Conservation (phyloP, 2,797 vertebrate genomes). For the Caiman crocodilus region DNA sequence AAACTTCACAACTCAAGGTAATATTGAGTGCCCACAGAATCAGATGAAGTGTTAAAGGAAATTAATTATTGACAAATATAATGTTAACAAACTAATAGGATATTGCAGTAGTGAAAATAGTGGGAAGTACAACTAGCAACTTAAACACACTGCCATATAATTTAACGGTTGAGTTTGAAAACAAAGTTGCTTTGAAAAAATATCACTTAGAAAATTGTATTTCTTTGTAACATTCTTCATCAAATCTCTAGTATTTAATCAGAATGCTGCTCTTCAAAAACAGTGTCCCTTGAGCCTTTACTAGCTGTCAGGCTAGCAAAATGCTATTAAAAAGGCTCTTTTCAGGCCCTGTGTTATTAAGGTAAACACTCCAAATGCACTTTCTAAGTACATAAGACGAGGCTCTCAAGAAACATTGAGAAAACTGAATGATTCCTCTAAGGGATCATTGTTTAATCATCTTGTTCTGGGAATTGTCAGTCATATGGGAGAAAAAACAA, state of each 20-base stretch:
- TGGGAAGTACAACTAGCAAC: conserved; percentile 45
- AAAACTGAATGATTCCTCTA: conserved; percentile 44
- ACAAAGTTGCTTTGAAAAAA: neutral
- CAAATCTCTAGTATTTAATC: neutral
- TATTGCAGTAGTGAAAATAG: conserved; percentile 51
- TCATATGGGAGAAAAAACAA: too few relatives aligned
- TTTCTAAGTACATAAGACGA: neutral
- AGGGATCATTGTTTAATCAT: conserved; percentile 53
- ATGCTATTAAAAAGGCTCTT: neutral
- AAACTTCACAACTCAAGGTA: neutral
- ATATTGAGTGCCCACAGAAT: conserved; percentile 35
- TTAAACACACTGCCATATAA: conserved; percentile 15
- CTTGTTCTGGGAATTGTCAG: conserved; percentile 15
- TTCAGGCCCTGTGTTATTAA: neutral
- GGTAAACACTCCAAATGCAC: neutral
- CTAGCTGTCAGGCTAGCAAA: neutral
- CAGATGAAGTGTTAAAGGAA: conserved; percentile 53
- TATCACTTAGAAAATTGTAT: neutral
- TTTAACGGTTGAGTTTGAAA: conserved; percentile 45
- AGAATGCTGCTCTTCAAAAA: neutral
- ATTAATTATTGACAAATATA: conserved; percentile 62
- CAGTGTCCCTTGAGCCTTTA: neutral
- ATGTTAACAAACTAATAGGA: conserved; percentile 56
- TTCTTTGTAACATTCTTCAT: neutral
- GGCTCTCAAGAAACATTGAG: neutral